Evolutionary conservation across 2,113 vertebrate species (phyloP).

Genomic region (Athene noctua): DNA sequence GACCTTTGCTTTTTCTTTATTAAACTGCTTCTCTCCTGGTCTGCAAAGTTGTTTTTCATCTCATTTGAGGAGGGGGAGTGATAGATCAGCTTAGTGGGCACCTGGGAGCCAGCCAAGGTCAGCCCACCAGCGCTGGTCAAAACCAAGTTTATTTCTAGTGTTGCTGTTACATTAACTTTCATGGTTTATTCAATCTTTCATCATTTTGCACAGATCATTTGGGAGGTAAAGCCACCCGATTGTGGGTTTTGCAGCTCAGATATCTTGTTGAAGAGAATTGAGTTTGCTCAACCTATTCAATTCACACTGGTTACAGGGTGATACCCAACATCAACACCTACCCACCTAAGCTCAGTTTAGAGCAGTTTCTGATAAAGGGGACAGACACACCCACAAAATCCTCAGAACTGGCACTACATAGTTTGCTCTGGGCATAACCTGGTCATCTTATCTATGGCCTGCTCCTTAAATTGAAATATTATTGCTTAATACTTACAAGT

Average conservation of each 20-base stretch:
- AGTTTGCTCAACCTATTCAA: not conserved
- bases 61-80: not conserved
- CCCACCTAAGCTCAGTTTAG: not conserved
- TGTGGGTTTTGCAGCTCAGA: not conserved
- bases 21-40: not conserved
- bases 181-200: not conserved
- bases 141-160: not conserved
- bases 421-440: not conserved
- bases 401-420: not conserved
- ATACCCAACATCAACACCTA: not conserved
- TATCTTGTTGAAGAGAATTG: not conserved
- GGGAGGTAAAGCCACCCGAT: not conserved
- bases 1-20: not conserved
- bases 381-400: not conserved
- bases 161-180: not conserved
- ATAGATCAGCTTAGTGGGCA: not conserved
- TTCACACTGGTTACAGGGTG: not conserved
- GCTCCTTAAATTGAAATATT: not conserved
- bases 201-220: not conserved
- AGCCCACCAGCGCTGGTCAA: not conserved
- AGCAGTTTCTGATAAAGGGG: not conserved
- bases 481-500: not conserved
- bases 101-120: not conserved
- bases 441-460: not conserved
- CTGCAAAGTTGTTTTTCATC: not conserved